These are phyloP conservation scores for Grallaria varia DNA, from an alignment of 2,113 vertebrate species.

Conservation along the genomic window DNA sequence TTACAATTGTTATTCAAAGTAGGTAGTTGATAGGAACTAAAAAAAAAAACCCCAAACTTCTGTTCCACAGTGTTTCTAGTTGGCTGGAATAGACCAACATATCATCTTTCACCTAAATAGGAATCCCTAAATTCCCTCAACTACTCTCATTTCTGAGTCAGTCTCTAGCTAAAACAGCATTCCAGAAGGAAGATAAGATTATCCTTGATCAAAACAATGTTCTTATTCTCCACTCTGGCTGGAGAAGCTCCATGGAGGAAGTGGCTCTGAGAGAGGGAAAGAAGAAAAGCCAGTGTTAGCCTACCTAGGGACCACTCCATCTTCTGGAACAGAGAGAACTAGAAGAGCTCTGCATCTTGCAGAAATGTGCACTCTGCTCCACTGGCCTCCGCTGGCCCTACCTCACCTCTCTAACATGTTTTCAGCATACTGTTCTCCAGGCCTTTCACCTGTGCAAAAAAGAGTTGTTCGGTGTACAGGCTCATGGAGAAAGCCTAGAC, in stretches of 20 bases:
- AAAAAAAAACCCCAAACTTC: background rate
- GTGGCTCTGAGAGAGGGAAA: slow-evolving; percentile 16
- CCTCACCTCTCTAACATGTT: background rate
- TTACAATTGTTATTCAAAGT: background rate
- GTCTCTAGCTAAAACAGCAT: slow-evolving; percentile 43
- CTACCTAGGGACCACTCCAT: slow-evolving; percentile 19
- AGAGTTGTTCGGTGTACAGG: background rate
- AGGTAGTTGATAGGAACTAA: background rate
- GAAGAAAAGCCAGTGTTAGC: background rate
- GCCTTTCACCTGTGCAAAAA: background rate
- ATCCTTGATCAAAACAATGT: slow-evolving; percentile 51
- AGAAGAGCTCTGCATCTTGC: background rate
- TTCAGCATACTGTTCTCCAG: background rate
- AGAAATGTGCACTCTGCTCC: background rate
- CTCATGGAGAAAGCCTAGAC: background rate
- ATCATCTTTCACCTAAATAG: slow-evolving; percentile 54
- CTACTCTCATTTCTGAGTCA: slow-evolving; percentile 8
- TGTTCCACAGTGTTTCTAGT: slow-evolving; percentile 5
- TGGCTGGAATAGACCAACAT: slow-evolving; percentile 7
- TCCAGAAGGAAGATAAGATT: slow-evolving; percentile 54
- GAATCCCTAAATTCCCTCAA: slow-evolving; percentile 29
- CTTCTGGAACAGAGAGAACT: background rate
- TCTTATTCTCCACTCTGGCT: slow-evolving; percentile 32
- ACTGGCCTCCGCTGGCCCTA: background rate
- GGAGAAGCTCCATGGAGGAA: slow-evolving; percentile 19